Percentiles rank a stretch among this genome's conserved stretches.
These are phyloP conservation scores for Camponotus vicinus DNA, from an alignment of 1,140 invertebrate genomes.

Conservation along the genomic window DNA sequence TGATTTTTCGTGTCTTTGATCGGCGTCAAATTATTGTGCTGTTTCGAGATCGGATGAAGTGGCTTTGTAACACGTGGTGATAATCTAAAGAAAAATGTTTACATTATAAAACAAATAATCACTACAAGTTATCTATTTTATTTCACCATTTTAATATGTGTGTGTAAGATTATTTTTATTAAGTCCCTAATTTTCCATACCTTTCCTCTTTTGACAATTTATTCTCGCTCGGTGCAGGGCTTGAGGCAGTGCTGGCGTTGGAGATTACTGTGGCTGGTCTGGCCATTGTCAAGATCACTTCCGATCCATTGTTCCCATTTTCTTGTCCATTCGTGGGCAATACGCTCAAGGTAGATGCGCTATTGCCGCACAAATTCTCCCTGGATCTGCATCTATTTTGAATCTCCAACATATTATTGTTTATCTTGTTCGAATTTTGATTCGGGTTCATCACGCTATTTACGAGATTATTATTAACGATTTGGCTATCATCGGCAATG, in stretches of 20 bases:
- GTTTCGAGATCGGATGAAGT: conserved; percentile 79
- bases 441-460: conserved; percentile 70
- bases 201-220: conserved; percentile 88
- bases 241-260: conserved; percentile 89
- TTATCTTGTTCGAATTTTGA: conserved; percentile 81
- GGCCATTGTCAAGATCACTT: conserved; percentile 91
- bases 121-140: neutral
- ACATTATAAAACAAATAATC: neutral
- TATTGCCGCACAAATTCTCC: conserved; percentile 87
- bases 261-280: conserved; percentile 91
- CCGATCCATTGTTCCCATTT: conserved; percentile 84
- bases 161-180: neutral
- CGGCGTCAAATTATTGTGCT: conserved; percentile 74
- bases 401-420: conserved; percentile 84
- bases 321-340: conserved; percentile 81
- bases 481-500: conserved; percentile 85
- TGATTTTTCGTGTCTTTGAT: conserved; percentile 79
- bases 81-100: conserved; percentile 78
- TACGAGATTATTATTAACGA: conserved; percentile 80
- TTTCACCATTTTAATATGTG: neutral
- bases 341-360: conserved; percentile 81
- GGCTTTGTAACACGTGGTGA: conserved; percentile 86
- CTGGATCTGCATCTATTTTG: conserved; percentile 85
- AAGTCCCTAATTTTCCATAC: conserved; percentile 74
- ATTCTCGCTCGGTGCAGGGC: conserved; percentile 88